Evolutionary conservation across 2,113 vertebrate genomes (phyloP).

Genomic region (Bungarus multicinctus): DNA sequence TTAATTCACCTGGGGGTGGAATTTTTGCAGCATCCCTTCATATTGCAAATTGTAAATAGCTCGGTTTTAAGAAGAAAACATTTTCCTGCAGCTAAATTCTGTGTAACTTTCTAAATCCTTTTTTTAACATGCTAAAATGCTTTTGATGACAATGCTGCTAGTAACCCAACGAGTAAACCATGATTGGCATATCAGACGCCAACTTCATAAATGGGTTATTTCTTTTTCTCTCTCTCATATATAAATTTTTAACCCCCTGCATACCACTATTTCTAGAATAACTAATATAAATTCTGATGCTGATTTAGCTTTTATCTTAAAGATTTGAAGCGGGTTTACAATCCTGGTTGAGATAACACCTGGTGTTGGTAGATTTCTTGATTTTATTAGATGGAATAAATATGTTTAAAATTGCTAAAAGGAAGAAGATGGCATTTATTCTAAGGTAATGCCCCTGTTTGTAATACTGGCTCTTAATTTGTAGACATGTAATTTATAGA

Average conservation of each 20-base stretch:
- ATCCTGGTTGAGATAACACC: not conserved
- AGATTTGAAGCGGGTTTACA: not conserved
- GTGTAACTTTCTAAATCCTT: not conserved
- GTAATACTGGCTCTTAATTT: not conserved
- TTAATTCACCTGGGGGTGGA: not conserved
- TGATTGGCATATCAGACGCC: not conserved
- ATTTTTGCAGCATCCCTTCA: not conserved
- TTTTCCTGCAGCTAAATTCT: not conserved
- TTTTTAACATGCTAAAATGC: not conserved
- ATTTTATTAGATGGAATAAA: not conserved
- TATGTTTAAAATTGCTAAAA: not conserved
- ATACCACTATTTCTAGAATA: not conserved
- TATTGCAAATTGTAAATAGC: not conserved
- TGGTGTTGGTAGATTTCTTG: not conserved
- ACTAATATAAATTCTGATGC: not conserved
- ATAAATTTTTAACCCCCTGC: not conserved
- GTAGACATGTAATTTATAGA: not conserved
- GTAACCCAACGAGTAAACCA: not conserved
- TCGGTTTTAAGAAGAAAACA: not conserved
- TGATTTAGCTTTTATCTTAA: not conserved
- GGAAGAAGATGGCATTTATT: not conserved
- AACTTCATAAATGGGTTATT: not conserved
- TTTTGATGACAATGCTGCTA: not conserved
- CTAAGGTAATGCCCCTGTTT: not conserved
- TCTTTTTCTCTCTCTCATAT: not conserved